A percentile compares a stretch with the other conserved stretches of the same genome.
Conservation (phyloP, 1,140 invertebrate species). For the Scaptomyza graminum region DNA sequence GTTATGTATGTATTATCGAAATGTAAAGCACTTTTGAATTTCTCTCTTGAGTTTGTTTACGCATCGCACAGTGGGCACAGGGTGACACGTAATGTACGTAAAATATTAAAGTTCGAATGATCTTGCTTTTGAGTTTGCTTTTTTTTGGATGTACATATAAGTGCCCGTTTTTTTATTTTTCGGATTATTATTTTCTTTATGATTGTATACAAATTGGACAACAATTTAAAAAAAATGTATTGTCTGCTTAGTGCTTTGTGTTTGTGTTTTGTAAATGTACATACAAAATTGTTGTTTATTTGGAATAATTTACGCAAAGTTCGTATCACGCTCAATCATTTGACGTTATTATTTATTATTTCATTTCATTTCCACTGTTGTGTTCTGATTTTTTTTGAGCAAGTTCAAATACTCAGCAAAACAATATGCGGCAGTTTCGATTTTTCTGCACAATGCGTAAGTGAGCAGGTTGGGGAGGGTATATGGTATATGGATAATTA, state of each 20-base stretch:
- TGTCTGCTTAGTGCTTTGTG: conserved; percentile 17
- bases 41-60: conserved; percentile 38
- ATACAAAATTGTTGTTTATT: conserved; percentile 25
- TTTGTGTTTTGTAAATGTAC: conserved; percentile 41
- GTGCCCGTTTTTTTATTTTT: neutral
- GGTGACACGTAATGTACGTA: neutral
- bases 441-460: conserved; percentile 50
- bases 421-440: conserved; percentile 66
- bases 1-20: conserved; percentile 33
- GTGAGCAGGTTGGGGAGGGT: conserved; percentile 5
- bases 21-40: conserved; percentile 39
- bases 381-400: conserved; percentile 28
- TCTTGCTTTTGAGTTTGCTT: neutral
- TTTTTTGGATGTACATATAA: neutral
- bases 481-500: conserved; percentile 28
- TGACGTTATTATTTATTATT: conserved; percentile 15
- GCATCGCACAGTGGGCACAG: conserved; percentile 43
- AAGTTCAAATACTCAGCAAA: conserved; percentile 12
- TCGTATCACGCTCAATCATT: conserved; percentile 20
- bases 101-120: conserved; percentile 29
- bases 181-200: neutral
- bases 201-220: conserved; percentile 38
- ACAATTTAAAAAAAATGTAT: conserved; percentile 26
- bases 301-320: conserved; percentile 7
- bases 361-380: conserved; percentile 11